Base-by-base conservation (phyloP, 2,797 vertebrate species). In the Enteromius anoplus region DNA sequence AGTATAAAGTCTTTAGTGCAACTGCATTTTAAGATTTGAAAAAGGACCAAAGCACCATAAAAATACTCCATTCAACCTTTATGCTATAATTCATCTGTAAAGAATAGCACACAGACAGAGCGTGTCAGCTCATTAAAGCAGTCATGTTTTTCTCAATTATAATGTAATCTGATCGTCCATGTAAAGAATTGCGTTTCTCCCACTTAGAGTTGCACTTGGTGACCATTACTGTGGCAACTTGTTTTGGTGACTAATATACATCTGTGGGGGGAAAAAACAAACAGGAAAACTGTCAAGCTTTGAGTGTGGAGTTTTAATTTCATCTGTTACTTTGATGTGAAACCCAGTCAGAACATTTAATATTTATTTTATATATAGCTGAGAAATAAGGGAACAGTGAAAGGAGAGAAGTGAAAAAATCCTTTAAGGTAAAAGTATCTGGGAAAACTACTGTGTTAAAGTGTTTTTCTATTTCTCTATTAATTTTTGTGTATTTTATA, bases 161-260 rank as follows among this genome's bases (percentile, higher is more conserved):
- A 72, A n/a, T 51, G 80, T 40, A 82, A 82, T 65, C 21, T 82
- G 80, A 82, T 75, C 45, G 4, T 49, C 37, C 32, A 5, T 65
- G 58, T 51, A 34, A 80, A 80, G 32, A 68, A 42, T 37, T 40
- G 58, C 23, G 26, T 42, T 66, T 66, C 60, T 75, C 11, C n/a
- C 37, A 45, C 55, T 60, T 68, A 42, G 68, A 21, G 53, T 45
- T 29, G 82, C 82, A 81, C 81, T 58, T 84, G 71, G 88, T 78
- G 85, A 85, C 85, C n/a, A 88, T 88, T 58, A 60, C 75, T 68
- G 49, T 32, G 79, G 84, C 62, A 49, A 86, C 66, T 70, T 68
- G 78, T 77, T 65, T 66, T 79, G 15, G 14, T 58, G 42, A 81
- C 29, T 73, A 78, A 32, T 62, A 69, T 29, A 77, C 53, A 51